These are phyloP conservation scores for Rattus norvegicus DNA, from an alignment of 2,113 vertebrate genomes.

Conservation along the genomic window GRCr8 NC_086039.1:111235001-111235500, in stretches of 20 bases:
- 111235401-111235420: neutral
- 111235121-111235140: neutral
- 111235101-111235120: neutral
- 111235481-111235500: neutral
- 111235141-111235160: neutral
- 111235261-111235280: neutral
- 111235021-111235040: neutral
- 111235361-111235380: neutral
- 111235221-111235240: neutral
- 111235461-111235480: neutral
- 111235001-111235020: neutral
- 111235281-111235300: neutral
- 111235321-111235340: neutral
- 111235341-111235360: neutral
- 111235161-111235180: neutral
- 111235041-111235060: neutral
- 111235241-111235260: conserved; percentile 27
- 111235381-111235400: neutral
- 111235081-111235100: neutral
- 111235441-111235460: neutral
- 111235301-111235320: neutral
- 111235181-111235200: neutral
- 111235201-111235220: conserved; percentile 20
- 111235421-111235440: neutral
- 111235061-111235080: neutral